phyloP scores from a whole-genome alignment of 2,797 vertebrate genomes.

The Notoglanidium macrostoma region DNA sequence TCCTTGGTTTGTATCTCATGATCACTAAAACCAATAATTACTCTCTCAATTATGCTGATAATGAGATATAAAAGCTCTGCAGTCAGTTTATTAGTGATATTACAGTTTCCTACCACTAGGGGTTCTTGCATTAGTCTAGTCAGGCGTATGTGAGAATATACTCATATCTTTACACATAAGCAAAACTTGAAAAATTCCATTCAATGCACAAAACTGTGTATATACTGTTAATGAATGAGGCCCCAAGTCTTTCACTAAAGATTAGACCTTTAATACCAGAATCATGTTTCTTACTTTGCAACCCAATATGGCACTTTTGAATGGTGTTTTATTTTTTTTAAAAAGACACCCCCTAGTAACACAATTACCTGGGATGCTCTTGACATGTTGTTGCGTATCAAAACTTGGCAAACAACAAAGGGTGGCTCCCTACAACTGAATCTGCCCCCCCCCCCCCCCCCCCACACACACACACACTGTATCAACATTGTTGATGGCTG shows the following conservation, averaged over 20 bases:
- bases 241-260: background rate
- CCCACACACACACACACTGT: no score
- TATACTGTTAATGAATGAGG: background rate
- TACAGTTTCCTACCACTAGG: no score
- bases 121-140: background rate
- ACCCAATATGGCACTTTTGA: background rate
- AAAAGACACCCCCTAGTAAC: background rate
- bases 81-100: no score
- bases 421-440: background rate
- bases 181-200: background rate
- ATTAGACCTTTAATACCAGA: background rate
- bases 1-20: no score
- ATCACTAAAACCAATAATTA: no score
- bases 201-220: background rate
- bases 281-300: background rate
- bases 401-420: background rate
- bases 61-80: no score
- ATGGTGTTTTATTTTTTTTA: background rate
- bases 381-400: conserved; percentile 2
- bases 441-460: no score
- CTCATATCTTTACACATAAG: background rate
- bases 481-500: background rate
- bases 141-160: background rate
- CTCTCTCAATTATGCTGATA: no score
- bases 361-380: background rate